Conservation (phyloP, 2,113 vertebrate species). For the Stegostoma tigrinum region DNA sequence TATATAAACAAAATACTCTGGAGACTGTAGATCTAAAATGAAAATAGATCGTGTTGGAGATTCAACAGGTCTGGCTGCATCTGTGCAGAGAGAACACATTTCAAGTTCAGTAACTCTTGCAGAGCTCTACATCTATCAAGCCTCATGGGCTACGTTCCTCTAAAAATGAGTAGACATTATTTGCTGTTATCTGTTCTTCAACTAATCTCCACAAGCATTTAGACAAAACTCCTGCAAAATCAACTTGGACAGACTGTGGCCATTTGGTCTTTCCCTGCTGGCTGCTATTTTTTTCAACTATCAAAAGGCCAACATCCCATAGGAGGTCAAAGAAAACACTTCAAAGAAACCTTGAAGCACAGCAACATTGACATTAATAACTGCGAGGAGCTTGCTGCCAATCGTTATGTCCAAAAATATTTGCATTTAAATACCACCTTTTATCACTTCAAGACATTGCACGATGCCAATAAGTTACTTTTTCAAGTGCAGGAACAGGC, state of each 20-base stretch:
- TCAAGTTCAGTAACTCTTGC: no score
- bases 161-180: not conserved
- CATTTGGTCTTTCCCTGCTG: not conserved
- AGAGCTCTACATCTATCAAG: not conserved
- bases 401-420: not conserved
- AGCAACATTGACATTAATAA: not conserved
- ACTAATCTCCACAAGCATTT: no score
- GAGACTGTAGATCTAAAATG: no score
- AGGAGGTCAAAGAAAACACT: not conserved
- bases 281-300: not conserved
- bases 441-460: not conserved
- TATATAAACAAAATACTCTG: no score
- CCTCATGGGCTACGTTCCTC: not conserved
- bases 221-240: no score
- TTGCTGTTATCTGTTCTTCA: not conserved
- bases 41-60: no score
- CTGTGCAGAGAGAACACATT: no score
- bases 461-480: not conserved
- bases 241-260: no score
- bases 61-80: no score
- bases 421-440: not conserved
- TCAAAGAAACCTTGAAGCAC: not conserved
- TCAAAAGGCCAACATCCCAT: not conserved
- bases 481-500: not conserved
- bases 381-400: not conserved